Percentiles rank a stretch among this genome's conserved stretches.
Conservation (phyloP, 1,140 invertebrate genomes). For the Phortica variegata region DNA sequence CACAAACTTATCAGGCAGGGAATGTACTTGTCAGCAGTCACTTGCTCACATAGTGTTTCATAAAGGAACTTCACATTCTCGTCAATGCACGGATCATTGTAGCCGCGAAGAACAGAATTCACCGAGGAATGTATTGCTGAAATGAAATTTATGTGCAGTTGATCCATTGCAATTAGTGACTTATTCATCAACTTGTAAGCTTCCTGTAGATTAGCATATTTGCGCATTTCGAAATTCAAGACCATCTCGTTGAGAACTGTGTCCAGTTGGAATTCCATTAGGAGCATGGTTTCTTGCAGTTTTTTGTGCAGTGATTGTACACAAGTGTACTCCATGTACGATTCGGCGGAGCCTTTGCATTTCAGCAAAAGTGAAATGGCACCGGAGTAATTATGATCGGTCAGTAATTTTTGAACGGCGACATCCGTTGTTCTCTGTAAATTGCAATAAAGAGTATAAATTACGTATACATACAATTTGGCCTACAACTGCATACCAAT, state of each 20-base stretch:
- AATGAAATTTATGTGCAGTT: conserved; percentile 91
- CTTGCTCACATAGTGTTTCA: conserved; percentile 72
- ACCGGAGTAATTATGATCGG: conserved; percentile 82
- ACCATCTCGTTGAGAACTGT: conserved; percentile 79
- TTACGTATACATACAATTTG: not conserved
- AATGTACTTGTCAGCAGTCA: conserved; percentile 78
- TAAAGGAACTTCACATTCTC: conserved; percentile 75
- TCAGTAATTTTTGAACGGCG: conserved; percentile 76
- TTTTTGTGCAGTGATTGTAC: conserved; percentile 83
- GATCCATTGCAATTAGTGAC: conserved; percentile 89
- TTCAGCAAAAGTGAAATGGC: conserved; percentile 86
- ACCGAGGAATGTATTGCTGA: conserved; percentile 90
- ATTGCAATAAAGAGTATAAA: not conserved
- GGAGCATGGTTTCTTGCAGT: conserved; percentile 86
- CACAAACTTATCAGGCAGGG: conserved; percentile 79
- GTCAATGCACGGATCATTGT: conserved; percentile 66
- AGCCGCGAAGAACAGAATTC: conserved; percentile 73
- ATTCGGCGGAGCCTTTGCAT: conserved; percentile 80
- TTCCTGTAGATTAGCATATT: conserved; percentile 77
- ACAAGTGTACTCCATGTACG: conserved; percentile 81
- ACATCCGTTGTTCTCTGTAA: conserved; percentile 75
- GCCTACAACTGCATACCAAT: conserved; percentile 55
- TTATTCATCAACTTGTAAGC: conserved; percentile 86
- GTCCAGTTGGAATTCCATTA: conserved; percentile 91
- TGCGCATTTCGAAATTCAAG: conserved; percentile 69